Conservation (phyloP, 2,888 invertebrate species). For the Liodrosophila aerea region DNA sequence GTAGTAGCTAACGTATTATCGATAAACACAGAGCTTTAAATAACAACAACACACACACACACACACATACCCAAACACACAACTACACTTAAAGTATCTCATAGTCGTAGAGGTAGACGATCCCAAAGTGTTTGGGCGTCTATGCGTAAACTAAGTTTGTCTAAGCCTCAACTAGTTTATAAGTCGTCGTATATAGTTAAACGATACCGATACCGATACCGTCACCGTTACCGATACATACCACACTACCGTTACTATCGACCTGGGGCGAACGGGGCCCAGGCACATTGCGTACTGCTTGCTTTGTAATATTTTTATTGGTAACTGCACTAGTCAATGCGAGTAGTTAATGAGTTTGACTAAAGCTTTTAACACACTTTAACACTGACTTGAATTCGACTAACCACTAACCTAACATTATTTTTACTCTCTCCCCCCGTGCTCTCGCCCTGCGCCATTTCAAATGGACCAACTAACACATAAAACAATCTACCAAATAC, state of each 20-base stretch:
- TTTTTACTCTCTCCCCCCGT: conserved; percentile 35
- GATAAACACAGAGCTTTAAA: neutral
- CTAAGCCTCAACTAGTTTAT: conserved; percentile 34
- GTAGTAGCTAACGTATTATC: conserved; percentile 49
- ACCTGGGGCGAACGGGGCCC: too few species aligned
- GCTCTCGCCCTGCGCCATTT: conserved; percentile 20
- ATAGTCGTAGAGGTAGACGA: conserved; percentile 31
- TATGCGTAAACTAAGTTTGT: conserved; percentile 50
- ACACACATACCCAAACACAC: conserved; percentile 6
- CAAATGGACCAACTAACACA: conserved; percentile 29
- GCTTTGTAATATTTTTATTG: conserved; percentile 17
- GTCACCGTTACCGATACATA: conserved; percentile 5
- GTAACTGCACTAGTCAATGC: conserved; percentile 16
- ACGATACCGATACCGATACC: conserved; percentile 19
- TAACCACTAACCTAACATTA: conserved; percentile 47
- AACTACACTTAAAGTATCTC: conserved; percentile 5
- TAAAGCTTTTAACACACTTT: neutral
- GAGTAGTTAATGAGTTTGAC: neutral
- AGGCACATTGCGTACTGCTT: too few species aligned
- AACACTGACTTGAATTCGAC: conserved; percentile 31
- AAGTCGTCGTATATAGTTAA: conserved; percentile 20
- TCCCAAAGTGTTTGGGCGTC: conserved; percentile 19
- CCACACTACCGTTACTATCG: neutral
- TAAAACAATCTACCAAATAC: too few species aligned
- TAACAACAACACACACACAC: conserved; percentile 4